These are phyloP conservation scores for Sebastiscus tertius DNA, from an alignment of 2,797 vertebrate genomes.

Conservation along the genomic window DNA sequence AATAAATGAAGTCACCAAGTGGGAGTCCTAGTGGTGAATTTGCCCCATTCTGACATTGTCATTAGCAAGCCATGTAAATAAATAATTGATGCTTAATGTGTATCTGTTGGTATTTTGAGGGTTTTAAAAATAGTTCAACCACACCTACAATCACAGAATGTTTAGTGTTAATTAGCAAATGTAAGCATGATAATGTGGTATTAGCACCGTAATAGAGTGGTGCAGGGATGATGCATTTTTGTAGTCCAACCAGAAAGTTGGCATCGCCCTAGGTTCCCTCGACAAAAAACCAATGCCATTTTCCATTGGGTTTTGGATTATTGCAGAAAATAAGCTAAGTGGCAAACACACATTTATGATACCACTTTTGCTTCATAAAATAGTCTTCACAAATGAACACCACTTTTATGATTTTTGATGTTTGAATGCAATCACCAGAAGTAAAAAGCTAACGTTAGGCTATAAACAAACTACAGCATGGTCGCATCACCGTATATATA, in stretches of 20 bases:
- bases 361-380: no score
- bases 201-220: neutral
- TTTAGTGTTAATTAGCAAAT: neutral
- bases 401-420: no score
- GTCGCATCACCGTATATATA: neutral
- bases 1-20: constrained; percentile 51
- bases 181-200: neutral
- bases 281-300: no score
- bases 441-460: neutral
- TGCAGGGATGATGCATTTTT: neutral
- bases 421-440: neutral
- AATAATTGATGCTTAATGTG: constrained; percentile 12
- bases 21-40: constrained; percentile 38
- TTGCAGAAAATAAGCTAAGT: neutral
- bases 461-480: neutral
- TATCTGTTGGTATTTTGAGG: constrained; percentile 14
- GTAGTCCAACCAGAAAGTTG: no score
- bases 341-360: no score
- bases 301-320: neutral
- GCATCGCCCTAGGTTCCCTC: no score
- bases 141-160: neutral
- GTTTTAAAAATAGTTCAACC: neutral
- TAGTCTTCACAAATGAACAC: no score
- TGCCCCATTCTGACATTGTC: constrained; percentile 21
- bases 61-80: constrained; percentile 3